phyloP scores from a whole-genome alignment of 2,113 vertebrate genomes.

The Ceyx cyanopectus region DNA sequence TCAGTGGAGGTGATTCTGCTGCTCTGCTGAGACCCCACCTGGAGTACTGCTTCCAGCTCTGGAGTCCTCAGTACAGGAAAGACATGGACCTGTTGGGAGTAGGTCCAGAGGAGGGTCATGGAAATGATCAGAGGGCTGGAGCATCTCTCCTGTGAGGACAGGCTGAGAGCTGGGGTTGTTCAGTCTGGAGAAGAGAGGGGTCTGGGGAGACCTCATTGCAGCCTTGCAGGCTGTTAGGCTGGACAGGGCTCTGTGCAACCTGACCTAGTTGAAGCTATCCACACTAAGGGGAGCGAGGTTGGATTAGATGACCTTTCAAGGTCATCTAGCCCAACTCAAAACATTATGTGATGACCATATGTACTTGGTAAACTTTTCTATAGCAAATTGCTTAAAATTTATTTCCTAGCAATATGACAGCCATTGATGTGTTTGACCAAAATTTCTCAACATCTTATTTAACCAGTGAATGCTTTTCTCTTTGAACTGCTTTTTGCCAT shows the following conservation, averaged over 20 bases:
- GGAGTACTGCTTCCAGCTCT: not conserved
- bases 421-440: not conserved
- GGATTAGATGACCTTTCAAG: not conserved
- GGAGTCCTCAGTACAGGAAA: not conserved
- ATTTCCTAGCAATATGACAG: not conserved
- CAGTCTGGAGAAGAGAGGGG: not conserved
- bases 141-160: not conserved
- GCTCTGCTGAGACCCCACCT: not conserved
- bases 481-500: not conserved
- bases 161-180: not conserved
- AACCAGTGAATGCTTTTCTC: not conserved
- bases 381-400: not conserved
- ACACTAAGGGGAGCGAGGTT: rapidly evolving
- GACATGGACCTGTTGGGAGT: not conserved
- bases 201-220: rapidly evolving
- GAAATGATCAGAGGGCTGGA: not conserved
- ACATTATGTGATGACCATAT: not conserved
- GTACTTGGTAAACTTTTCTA: not conserved
- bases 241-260: not conserved
- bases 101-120: not conserved
- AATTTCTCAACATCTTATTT: not conserved
- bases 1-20: not conserved
- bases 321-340: not conserved
- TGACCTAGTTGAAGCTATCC: not conserved
- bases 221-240: no score